phyloP scores from a whole-genome alignment of 2,888 invertebrate species.

The Nemotelus nigrinus region DNA sequence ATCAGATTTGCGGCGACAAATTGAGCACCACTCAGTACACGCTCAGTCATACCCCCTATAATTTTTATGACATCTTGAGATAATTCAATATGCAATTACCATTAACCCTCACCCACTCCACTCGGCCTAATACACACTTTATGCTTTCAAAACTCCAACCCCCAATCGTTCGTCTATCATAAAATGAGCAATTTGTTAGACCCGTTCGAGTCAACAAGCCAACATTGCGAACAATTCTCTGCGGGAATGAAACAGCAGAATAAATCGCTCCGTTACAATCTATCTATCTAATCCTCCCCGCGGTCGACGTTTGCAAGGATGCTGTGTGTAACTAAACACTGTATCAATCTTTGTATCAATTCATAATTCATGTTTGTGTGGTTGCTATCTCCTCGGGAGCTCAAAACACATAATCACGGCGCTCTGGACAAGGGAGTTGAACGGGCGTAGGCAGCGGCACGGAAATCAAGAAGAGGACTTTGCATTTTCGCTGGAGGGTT shows the following conservation, averaged over 20 bases:
- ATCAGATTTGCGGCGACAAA: slow-evolving; percentile 41
- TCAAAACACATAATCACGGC: slow-evolving; percentile 35
- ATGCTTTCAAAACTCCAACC: neutral
- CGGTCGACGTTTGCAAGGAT: slow-evolving; percentile 24
- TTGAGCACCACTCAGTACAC: slow-evolving; percentile 39
- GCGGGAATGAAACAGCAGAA: slow-evolving; percentile 29
- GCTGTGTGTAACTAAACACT: slow-evolving; percentile 47
- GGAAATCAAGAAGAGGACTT: slow-evolving; percentile 52
- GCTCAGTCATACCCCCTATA: slow-evolving; percentile 34
- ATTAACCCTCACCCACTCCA: slow-evolving; percentile 35
- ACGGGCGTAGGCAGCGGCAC: neutral
- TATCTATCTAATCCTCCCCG: slow-evolving; percentile 13
- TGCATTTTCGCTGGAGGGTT: slow-evolving; percentile 54
- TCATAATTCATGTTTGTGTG: slow-evolving; percentile 64
- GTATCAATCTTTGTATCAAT: slow-evolving; percentile 64
- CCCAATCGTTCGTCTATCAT: slow-evolving; percentile 14
- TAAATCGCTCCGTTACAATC: slow-evolving; percentile 12
- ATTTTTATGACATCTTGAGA: slow-evolving; percentile 50
- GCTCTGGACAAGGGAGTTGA: slow-evolving; percentile 21
- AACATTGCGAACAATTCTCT: slow-evolving; percentile 21
- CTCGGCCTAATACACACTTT: slow-evolving; percentile 10
- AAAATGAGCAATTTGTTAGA: slow-evolving; percentile 50
- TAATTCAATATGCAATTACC: slow-evolving; percentile 47
- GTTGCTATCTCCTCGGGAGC: slow-evolving; percentile 17
- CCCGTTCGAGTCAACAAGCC: slow-evolving; percentile 8